A percentile compares a stretch with the other conserved stretches of the same genome.
Evolutionary conservation across 2,888 invertebrate species (phyloP).

Genomic region (Latheticus oryzae): DNA sequence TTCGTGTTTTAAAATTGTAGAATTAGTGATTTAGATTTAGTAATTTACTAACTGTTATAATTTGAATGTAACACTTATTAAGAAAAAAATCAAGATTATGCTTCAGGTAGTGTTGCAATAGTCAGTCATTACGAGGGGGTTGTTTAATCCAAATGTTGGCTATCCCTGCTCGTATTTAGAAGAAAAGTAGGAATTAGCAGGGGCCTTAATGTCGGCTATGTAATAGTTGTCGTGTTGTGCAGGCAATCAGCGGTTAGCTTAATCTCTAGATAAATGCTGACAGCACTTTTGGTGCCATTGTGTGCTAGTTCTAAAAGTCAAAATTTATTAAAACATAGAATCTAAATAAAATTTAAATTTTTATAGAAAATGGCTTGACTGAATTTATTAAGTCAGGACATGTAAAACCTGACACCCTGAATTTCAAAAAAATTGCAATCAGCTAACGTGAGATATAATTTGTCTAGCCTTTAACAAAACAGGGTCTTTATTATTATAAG

Average conservation of each 20-base stretch:
- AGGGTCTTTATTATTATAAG: constrained; percentile 66
- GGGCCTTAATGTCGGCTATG: constrained; percentile 65
- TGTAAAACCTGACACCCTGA: constrained; percentile 49
- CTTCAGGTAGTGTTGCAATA: constrained; percentile 54
- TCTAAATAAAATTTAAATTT: constrained; percentile 55
- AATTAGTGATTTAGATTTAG: constrained; percentile 34
- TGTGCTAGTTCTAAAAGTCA: constrained; percentile 49
- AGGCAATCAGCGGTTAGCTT: constrained; percentile 65
- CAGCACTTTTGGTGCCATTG: constrained; percentile 54
- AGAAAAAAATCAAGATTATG: constrained; percentile 49
- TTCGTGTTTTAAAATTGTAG: constrained; percentile 25
- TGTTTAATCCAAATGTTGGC: constrained; percentile 43
- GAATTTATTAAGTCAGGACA: constrained; percentile 44
- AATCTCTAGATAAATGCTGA: constrained; percentile 54
- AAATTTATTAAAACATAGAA: constrained; percentile 42
- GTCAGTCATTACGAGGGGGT: constrained; percentile 53
- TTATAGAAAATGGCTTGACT: constrained; percentile 52
- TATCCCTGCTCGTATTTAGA: constrained; percentile 46
- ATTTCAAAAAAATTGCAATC: constrained; percentile 57
- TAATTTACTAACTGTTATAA: constrained; percentile 32
- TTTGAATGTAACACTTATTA: constrained; percentile 38
- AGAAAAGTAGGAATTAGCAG: constrained; percentile 61
- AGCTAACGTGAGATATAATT: constrained; percentile 63
- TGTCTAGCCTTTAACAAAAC: constrained; percentile 66
- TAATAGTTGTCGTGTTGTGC: constrained; percentile 66